Evolutionary conservation across 2,888 invertebrate species (phyloP), one percentile per base, ranked within the genome.

Genomic region (Acrobasis consociella): DNA sequence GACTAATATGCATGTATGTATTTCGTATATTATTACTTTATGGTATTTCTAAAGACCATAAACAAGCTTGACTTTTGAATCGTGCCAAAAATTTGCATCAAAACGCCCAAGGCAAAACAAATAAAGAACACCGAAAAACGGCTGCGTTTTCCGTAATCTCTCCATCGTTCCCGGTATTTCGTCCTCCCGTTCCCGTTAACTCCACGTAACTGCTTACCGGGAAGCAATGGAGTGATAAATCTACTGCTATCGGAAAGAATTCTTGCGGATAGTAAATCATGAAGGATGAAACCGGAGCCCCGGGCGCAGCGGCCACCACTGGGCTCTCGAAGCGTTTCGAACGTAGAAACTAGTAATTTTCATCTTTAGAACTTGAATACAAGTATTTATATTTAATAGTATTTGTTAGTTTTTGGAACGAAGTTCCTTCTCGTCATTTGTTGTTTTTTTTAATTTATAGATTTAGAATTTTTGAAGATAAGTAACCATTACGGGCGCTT

Each of bases 141-240:
- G n/a, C 46, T 22, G 37, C 55, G 55, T 49, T 53, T 56, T 56
- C 31, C 31, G 38, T 49, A 62, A 55, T 49, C 37, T 49, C 16
- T 39, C 39, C 60, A 60, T 60, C 55, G 31, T 55, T 62, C 62
- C 49, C 31, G 46, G 62, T 62, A 62, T 55, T 62, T 58, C 22
- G 39, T 38, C 52, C 53, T 61, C 53, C 37, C 22, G 13, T 31
- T 53, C 53, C 61, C 52, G 51, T 62, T 53, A 55, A 49, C 55
- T 62, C 55, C 55, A 55, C 31, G 55, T 62, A 56, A 62, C 49
- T 49, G 53, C 46, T 15, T 60, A 51, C 38, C 37, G 17, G 37
- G 11, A 37, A 22, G 11, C 49, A 16, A 38, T 60, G 15, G 10
- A 11, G 16, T 38, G 37, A 60, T 50, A 49, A 50, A 15, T 60